Percentiles rank a stretch among this genome's conserved stretches.
phyloP scores from a whole-genome alignment of 1,140 invertebrate species.

The Macrosteles quadrilineatus region DNA sequence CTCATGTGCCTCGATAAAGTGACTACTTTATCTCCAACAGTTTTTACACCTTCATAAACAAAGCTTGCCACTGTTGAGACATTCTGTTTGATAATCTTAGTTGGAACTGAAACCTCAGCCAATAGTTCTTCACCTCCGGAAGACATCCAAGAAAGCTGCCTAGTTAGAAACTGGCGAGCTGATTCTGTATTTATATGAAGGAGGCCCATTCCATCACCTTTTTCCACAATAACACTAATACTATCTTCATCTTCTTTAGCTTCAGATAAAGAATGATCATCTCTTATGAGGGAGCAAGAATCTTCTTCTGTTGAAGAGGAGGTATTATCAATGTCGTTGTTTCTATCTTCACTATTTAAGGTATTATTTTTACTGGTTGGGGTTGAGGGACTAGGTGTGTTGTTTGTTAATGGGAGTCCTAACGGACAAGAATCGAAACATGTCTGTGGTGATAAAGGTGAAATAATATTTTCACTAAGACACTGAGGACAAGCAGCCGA shows the following conservation, averaged over 20 bases:
- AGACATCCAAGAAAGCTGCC: constrained; percentile 71
- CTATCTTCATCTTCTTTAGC: constrained; percentile 47
- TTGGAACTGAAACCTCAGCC: constrained; percentile 64
- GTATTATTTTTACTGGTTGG: constrained; percentile 52
- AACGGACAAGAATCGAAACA: constrained; percentile 55
- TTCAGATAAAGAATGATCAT: constrained; percentile 41
- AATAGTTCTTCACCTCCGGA: constrained; percentile 66
- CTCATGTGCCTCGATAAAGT: constrained; percentile 72
- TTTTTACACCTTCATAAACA: constrained; percentile 73
- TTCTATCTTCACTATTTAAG: constrained; percentile 40
- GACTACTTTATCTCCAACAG: constrained; percentile 70
- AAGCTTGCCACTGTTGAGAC: constrained; percentile 72
- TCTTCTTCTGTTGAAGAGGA: constrained; percentile 38
- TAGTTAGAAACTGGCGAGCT: constrained; percentile 67
- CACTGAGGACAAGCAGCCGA: constrained; percentile 62
- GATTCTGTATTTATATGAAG: constrained; percentile 68
- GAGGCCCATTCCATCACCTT: constrained; percentile 60
- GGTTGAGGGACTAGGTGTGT: constrained; percentile 55
- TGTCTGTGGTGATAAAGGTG: constrained; percentile 48
- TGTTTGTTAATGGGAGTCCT: constrained; percentile 54
- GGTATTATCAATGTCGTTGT: constrained; percentile 37
- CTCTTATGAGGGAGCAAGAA: constrained; percentile 40
- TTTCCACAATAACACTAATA: constrained; percentile 54
- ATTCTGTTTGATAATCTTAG: constrained; percentile 69
- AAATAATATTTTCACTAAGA: constrained; percentile 50